Evolutionary conservation across 2,888 invertebrate species (phyloP).

Genomic region (Hartigia nigra): DNA sequence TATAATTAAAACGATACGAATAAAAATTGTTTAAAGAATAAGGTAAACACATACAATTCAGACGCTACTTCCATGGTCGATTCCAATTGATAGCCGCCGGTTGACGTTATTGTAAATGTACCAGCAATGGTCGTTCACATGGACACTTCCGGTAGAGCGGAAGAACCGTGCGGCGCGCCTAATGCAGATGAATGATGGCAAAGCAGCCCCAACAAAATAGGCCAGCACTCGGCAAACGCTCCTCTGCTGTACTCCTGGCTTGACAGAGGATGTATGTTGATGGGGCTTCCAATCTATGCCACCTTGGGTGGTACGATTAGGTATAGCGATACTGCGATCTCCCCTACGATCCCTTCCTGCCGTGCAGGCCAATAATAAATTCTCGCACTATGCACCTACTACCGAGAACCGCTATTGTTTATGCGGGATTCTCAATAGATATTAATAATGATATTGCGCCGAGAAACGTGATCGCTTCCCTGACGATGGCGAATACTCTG

Average conservation of each 20-base stretch:
- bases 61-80: conserved; percentile 59
- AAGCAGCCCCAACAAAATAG: conserved; percentile 1
- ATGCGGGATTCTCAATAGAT: background rate
- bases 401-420: background rate
- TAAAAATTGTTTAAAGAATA: background rate
- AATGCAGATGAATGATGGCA: conserved; percentile 7
- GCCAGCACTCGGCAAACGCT: background rate
- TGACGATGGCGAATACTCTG: background rate
- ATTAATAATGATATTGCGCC: background rate
- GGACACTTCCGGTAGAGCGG: conserved; percentile 68
- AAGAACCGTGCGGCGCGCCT: conserved; percentile 55
- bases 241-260: conserved; percentile 8
- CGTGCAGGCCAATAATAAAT: conserved; percentile 45
- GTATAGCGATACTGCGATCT: conserved; percentile 50
- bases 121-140: conserved; percentile 46
- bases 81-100: conserved; percentile 33
- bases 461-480: background rate
- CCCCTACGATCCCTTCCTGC: conserved; percentile 63
- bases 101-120: conserved; percentile 21
- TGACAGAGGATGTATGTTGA: conserved; percentile 60
- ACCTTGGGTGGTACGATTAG: conserved; percentile 66
- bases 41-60: conserved; percentile 55
- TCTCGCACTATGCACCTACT: conserved; percentile 16
- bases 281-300: conserved; percentile 64
- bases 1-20: background rate